phyloP scores from a whole-genome alignment of 1,140 invertebrate genomes.

The Drosophila fuyamai region DNA sequence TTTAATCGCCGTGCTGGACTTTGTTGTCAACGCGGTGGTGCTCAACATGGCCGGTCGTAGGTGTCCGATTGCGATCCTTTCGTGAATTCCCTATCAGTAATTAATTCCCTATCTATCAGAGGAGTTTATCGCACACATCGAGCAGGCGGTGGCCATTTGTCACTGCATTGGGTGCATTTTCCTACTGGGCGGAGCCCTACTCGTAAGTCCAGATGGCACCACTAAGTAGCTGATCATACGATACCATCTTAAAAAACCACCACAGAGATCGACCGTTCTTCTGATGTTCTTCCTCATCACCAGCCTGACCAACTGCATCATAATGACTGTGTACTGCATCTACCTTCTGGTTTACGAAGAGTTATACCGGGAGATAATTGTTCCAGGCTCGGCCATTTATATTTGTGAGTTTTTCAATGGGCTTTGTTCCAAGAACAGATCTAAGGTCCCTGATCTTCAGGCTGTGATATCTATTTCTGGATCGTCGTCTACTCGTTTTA shows the following conservation, averaged over 20 bases:
- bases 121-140: constrained; percentile 2
- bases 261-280: constrained; percentile 49
- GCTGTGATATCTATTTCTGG: constrained; percentile 39
- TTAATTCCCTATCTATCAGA: neutral
- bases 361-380: neutral
- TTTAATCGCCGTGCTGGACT: constrained; percentile 37
- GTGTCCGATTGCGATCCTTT: neutral
- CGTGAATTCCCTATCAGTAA: neutral
- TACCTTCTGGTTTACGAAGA: neutral
- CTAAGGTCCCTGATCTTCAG: constrained; percentile 2
- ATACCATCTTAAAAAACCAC: neutral
- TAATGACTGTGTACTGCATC: constrained; percentile 8
- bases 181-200: constrained; percentile 38
- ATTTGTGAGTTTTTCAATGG: constrained; percentile 34
- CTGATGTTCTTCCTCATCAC: constrained; percentile 64
- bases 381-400: neutral
- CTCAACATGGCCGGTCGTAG: constrained; percentile 18
- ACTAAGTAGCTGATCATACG: neutral
- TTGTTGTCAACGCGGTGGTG: constrained; percentile 19
- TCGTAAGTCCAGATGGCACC: constrained; percentile 38
- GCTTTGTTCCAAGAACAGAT: neutral
- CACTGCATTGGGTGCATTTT: constrained; percentile 60
- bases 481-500: constrained; percentile 52
- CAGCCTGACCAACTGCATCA: constrained; percentile 34
- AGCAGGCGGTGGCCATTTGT: constrained; percentile 60